Evolutionary conservation across 2,888 invertebrate species (phyloP), one percentile per base, ranked within the genome.

Genomic region (Coremacera marginata): DNA sequence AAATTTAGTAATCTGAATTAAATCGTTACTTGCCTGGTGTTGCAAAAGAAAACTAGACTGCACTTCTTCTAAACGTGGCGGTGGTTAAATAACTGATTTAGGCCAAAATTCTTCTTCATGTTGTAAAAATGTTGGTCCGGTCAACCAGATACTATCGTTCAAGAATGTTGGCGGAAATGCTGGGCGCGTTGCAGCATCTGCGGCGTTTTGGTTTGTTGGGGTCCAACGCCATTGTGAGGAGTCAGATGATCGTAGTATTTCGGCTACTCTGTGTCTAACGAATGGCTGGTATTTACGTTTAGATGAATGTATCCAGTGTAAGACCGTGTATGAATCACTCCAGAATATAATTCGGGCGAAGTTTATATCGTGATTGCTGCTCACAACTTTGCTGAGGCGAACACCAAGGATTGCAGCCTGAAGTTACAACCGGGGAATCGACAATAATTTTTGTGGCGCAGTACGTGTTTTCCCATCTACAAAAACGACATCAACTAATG

Each of bases 21-120:
- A 63, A 51, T 16, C 27, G 25, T 7, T 65, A 52, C 11, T 65
- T 74, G 44, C 74, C 67, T 65, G 27, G 19, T 16, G 14, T 34
- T 55, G 37, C 22, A 62, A 5, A 4, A 57, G n/a, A n/a, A n/a
- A n/a, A n/a, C 19, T 3, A 62, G 49, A 31, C 60, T 34, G 8
- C 52, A n/a, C 77, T 60, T 80, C 77, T 62, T 75, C 78, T 9
- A 68, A 19, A n/a, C 2, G 27, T 5, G 65, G 51, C 16, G 70
- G 60, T n/a, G 65, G n/a, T n/a, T 60, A 5, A 31, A 68, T n/a
- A 34, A 27, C 1, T 51, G 22, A 27, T 0, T 9, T 19, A 16
- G 77, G 77, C 78, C 81, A 81, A 19, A 4, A 16, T 8, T 78
- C 74, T 34, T 77, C 77, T 14, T 60, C n/a, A 8, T 19, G 11